Percentiles rank a stretch among this genome's conserved stretches.
Evolutionary conservation across 2,888 invertebrate species (phyloP).

Genomic region (Chaetogeoica ovagalla): DNA sequence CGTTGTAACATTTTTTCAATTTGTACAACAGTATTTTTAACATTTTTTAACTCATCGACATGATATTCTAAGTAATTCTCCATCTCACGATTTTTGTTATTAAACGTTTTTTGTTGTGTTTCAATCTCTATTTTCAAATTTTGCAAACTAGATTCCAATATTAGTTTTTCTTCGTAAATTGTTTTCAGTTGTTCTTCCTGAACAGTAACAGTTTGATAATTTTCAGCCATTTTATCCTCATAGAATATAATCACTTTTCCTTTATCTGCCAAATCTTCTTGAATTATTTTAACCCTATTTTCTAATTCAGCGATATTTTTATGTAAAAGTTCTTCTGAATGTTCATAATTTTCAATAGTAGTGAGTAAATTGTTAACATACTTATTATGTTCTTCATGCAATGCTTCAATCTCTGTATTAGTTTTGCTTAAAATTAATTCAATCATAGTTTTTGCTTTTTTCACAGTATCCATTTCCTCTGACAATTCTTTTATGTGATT

Average conservation of each 20-base stretch:
- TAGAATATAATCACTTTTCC: not conserved
- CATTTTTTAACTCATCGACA: slow-evolving; percentile 35
- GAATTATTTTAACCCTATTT: slow-evolving; percentile 21
- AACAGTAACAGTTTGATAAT: slow-evolving; percentile 4
- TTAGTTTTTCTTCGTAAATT: slow-evolving; percentile 33
- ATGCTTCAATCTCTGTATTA: slow-evolving; percentile 40
- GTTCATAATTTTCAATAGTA: slow-evolving; percentile 22
- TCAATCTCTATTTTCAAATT: slow-evolving; percentile 19
- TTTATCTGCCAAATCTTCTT: slow-evolving; percentile 33
- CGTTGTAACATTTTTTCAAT: slow-evolving; percentile 11
- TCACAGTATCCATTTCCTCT: slow-evolving; percentile 27
- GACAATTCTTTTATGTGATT: slow-evolving; percentile 21
- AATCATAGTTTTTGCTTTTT: slow-evolving; percentile 47
- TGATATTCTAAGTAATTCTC: slow-evolving; percentile 35
- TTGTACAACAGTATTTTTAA: not conserved
- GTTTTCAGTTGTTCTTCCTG: slow-evolving; percentile 27
- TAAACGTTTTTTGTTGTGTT: slow-evolving; percentile 24
- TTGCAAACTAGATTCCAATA: slow-evolving; percentile 7
- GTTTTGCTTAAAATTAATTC: slow-evolving; percentile 46
- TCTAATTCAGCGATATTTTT: not conserved
- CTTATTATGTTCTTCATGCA: slow-evolving; percentile 44
- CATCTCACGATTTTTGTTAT: slow-evolving; percentile 25
- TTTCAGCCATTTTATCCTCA: slow-evolving; percentile 33
- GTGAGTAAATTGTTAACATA: not conserved
- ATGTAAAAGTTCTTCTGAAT: slow-evolving; percentile 4